Base-by-base conservation (phyloP, 1,140 invertebrate species). In the Lanistes nyassanus region DNA sequence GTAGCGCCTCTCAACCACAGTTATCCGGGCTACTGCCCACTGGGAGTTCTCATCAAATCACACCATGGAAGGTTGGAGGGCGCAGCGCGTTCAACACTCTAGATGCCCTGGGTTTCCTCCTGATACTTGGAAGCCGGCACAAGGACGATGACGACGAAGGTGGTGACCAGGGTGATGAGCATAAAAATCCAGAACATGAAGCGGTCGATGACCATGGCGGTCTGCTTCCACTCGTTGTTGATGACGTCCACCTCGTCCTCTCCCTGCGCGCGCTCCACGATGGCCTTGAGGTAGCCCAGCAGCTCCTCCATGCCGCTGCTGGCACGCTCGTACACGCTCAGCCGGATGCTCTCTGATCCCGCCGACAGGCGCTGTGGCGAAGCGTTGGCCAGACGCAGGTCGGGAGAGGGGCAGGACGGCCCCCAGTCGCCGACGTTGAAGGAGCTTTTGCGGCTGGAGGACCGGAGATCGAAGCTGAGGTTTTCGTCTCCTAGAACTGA, bases 131-230 rank as follows among this genome's bases (percentile, higher is more conserved):
- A 51, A 13, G 77, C 96, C 53, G 98, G 98, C 0, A 97, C 97
- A 86, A 98, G 95, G 93, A 99, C 97, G 21, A 99, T 90, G 83
- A 99, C 99, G 34, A 96, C 96, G 79, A 99, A 93, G 5, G 97
- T 98, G 23, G 92, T 93, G 13, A 95, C 94, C 26, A 96, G 94
- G 47, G 98, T 99, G n/a, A 98, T 96, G 68, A 97, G 92, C 90
- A 99, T 98, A 91, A 99, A 99, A 82, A 98, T 94, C 89, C 97
- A 98, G 74, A 99, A 92, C 88, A 99, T 96, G 65, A 99, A 91
- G 83, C 98, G 93, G 92, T 99, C 98, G 81, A 99, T 98, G 47
- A 99, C 97, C 95, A 98, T 98, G 36, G 97, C 97, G 11, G 99
- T 97, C 89, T 98, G 99, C 87, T 98, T 99, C 98, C 98, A 99